These are phyloP conservation scores for Acheta domesticus DNA, from an alignment of 2,888 invertebrate genomes.

Conservation along the genomic window DNA sequence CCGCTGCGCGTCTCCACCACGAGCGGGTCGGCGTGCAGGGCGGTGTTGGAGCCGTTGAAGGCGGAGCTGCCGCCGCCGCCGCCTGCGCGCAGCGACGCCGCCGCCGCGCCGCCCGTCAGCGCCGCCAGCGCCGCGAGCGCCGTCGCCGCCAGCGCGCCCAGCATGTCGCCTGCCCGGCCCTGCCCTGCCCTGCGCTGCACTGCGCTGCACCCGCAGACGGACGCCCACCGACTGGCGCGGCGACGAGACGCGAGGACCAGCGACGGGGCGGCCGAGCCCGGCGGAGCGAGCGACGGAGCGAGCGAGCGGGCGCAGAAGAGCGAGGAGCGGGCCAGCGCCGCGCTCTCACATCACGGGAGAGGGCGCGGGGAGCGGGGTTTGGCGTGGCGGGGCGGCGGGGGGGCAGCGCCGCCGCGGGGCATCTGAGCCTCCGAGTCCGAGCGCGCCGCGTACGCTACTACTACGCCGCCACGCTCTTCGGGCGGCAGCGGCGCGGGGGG, in stretches of 20 bases:
- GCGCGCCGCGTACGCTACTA: constrained; percentile 12
- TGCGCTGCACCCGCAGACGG: too few relatives aligned
- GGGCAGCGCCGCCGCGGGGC: neutral
- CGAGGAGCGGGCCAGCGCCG: neutral
- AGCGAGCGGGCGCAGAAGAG: neutral
- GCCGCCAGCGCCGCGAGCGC: neutral
- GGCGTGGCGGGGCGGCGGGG: neutral
- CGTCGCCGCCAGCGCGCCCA: neutral
- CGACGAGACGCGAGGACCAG: too few relatives aligned
- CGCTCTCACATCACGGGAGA: neutral
- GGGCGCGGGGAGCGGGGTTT: neutral
- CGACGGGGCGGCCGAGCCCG: too few relatives aligned
- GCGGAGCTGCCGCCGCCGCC: neutral
- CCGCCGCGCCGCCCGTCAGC: neutral
- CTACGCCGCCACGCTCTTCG: neutral
- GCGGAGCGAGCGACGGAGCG: constrained; percentile 58
- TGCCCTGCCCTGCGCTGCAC: too few relatives aligned
- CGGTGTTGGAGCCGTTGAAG: constrained; percentile 3
- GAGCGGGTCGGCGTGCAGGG: constrained; percentile 62
- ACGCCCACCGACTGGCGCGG: too few relatives aligned
- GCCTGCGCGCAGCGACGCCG: neutral
- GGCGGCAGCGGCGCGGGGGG: constrained; percentile 18
- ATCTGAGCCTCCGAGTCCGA: neutral
- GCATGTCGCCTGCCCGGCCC: too few relatives aligned
- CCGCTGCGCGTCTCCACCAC: constrained; percentile 82